These are phyloP conservation scores for Mechanitis mazaeus DNA, from an alignment of 2,888 invertebrate genomes.

Conservation along the genomic window DNA sequence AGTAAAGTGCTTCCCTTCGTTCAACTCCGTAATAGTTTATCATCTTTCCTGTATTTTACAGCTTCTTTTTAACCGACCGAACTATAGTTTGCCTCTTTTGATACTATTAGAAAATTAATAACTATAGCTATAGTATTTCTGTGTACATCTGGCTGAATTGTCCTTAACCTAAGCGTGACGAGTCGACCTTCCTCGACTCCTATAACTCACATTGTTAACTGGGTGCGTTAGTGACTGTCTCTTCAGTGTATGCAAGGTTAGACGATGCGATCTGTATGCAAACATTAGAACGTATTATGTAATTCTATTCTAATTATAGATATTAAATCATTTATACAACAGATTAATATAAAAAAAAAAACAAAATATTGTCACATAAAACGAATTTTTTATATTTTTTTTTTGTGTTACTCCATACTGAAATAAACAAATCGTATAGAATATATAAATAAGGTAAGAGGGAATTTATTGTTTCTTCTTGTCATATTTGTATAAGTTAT, in stretches of 20 bases:
- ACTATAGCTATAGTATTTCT: constrained; percentile 24
- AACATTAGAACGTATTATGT: constrained; percentile 23
- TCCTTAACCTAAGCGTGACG: constrained; percentile 76
- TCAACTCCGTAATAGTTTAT: too few relatives aligned
- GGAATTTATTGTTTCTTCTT: too few relatives aligned
- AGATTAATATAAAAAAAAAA: not conserved
- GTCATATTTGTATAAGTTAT: too few relatives aligned
- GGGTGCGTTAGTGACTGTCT: constrained; percentile 76
- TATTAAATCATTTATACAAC: constrained; percentile 8
- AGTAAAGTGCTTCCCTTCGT: too few relatives aligned
- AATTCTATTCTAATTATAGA: constrained; percentile 10
- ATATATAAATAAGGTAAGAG: too few relatives aligned
- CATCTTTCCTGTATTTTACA: too few relatives aligned
- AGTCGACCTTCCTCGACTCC: constrained; percentile 70
- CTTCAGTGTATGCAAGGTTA: constrained; percentile 65
- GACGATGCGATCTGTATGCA: constrained; percentile 28
- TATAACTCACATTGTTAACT: constrained; percentile 64
- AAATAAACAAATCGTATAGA: too few relatives aligned
- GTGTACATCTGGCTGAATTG: constrained; percentile 42
- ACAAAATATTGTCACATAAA: too few relatives aligned
- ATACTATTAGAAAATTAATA: not conserved
- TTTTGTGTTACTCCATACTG: too few relatives aligned
- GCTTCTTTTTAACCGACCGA: too few relatives aligned
- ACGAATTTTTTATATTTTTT: too few relatives aligned
- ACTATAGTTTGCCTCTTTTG: too few relatives aligned